A percentile compares a stretch with the other conserved stretches of the same genome.
phyloP scores from a whole-genome alignment of 2,113 vertebrate genomes.

The Prionailurus viverrinus region DNA sequence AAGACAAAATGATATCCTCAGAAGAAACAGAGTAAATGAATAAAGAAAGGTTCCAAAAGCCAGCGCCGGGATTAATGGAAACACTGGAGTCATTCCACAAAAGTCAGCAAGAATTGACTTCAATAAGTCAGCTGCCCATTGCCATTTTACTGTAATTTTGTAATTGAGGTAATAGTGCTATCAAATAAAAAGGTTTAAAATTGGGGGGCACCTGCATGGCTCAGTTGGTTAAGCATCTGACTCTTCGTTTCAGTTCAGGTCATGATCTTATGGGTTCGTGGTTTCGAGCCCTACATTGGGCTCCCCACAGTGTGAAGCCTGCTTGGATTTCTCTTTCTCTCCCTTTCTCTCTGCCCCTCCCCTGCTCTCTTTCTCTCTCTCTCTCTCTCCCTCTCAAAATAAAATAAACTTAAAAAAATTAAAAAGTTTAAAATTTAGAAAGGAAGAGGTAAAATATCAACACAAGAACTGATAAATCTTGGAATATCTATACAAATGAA shows the following conservation, averaged over 20 bases:
- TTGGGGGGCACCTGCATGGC: not conserved
- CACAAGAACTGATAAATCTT: not conserved
- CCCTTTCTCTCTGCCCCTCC: too few relatives aligned
- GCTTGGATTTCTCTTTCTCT: too few relatives aligned
- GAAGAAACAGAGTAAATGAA: slow-evolving; percentile 29
- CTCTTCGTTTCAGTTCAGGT: too few relatives aligned
- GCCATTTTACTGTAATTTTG: not conserved
- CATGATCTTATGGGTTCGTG: too few relatives aligned
- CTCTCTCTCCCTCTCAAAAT: too few relatives aligned
- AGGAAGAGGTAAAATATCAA: not conserved
- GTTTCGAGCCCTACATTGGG: too few relatives aligned
- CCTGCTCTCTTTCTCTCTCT: too few relatives aligned
- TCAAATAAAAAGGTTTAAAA: not conserved
- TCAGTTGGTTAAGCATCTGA: too few relatives aligned
- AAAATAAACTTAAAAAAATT: not conserved
- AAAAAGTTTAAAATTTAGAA: not conserved
- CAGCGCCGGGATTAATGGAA: not conserved
- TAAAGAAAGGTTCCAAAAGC: not conserved
- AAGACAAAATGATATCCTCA: not conserved
- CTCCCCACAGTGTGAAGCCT: too few relatives aligned
- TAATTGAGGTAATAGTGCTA: not conserved
- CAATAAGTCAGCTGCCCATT: not conserved
- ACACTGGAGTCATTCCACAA: not conserved
- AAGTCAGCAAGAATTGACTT: not conserved
- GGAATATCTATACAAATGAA: not conserved